Percentiles rank a stretch among this genome's conserved stretches.
Evolutionary conservation across 2,797 vertebrate genomes (phyloP).

Genomic region (Neopelma chrysocephalum): DNA sequence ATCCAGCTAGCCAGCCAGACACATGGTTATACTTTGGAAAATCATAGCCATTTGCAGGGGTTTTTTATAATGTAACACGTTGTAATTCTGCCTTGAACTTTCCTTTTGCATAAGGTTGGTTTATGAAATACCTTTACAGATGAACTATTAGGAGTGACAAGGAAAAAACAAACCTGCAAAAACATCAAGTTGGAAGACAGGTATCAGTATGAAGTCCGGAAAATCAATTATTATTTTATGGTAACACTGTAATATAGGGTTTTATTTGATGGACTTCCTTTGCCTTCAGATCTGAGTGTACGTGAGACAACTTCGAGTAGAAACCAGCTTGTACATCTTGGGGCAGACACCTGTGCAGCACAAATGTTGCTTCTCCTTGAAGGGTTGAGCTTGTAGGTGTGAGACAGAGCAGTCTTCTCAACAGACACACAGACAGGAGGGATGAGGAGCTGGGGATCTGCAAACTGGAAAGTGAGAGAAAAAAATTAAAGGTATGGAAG

Average conservation of each 20-base stretch:
- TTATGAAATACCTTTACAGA: slow-evolving; percentile 8
- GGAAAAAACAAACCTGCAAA: background rate
- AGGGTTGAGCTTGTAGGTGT: background rate
- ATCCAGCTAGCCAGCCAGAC: slow-evolving; percentile 1
- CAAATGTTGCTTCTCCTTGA: background rate
- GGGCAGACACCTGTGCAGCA: background rate
- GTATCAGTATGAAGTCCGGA: background rate
- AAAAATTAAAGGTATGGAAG: background rate
- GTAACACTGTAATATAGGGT: background rate
- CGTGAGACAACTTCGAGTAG: background rate
- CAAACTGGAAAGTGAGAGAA: background rate
- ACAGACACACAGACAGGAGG: background rate
- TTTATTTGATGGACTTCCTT: background rate
- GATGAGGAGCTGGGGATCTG: background rate
- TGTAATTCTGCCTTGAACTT: slow-evolving; percentile 51
- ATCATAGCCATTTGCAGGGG: background rate
- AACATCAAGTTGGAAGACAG: background rate
- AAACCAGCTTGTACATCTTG: background rate
- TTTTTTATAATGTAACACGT: slow-evolving; percentile 30
- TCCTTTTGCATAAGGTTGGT: background rate
- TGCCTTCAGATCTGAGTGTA: background rate
- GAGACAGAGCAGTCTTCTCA: background rate
- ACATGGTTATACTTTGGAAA: slow-evolving; percentile 60
- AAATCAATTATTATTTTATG: background rate
- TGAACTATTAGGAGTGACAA: background rate